Conservation (phyloP, 2,113 vertebrate species). For the Gallinago paraguaiae region DNA sequence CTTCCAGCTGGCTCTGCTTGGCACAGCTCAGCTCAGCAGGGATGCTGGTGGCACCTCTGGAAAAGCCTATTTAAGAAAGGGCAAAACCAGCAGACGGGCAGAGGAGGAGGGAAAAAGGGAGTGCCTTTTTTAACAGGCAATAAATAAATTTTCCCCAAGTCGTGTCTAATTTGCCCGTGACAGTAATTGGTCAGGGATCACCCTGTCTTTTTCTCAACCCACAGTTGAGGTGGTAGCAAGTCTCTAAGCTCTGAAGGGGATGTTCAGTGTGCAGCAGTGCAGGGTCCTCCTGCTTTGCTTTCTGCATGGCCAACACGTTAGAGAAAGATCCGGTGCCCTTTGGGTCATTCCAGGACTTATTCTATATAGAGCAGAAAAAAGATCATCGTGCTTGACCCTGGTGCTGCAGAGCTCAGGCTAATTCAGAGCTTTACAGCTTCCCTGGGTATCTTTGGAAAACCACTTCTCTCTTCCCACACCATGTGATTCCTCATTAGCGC, state of each 20-base stretch:
- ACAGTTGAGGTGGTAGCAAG: not conserved
- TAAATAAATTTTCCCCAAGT: not conserved
- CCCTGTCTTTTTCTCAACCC: not conserved
- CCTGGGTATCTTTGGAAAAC: constrained; percentile 26
- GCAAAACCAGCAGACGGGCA: not conserved
- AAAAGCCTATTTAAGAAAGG: not conserved
- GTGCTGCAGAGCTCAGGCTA: not conserved
- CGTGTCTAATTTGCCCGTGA: rapidly evolving
- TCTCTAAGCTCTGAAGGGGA: not conserved
- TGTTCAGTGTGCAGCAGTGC: not conserved
- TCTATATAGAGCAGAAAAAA: not conserved
- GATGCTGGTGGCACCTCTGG: not conserved
- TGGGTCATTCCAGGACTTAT: not conserved
- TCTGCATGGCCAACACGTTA: not conserved
- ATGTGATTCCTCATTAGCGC: not conserved
- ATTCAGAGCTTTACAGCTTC: not conserved
- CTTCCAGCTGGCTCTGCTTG: not conserved
- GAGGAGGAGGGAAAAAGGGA: not conserved
- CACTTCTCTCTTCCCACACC: not conserved
- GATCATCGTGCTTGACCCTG: not conserved
- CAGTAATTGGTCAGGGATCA: not conserved
- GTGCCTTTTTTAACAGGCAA: not conserved
- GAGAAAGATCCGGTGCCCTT: not conserved
- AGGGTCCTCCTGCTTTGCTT: not conserved
- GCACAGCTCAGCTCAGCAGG: not conserved